These are phyloP conservation scores for Drosophila anomalipes DNA, from an alignment of 2,888 invertebrate genomes.

Conservation along the genomic window DNA sequence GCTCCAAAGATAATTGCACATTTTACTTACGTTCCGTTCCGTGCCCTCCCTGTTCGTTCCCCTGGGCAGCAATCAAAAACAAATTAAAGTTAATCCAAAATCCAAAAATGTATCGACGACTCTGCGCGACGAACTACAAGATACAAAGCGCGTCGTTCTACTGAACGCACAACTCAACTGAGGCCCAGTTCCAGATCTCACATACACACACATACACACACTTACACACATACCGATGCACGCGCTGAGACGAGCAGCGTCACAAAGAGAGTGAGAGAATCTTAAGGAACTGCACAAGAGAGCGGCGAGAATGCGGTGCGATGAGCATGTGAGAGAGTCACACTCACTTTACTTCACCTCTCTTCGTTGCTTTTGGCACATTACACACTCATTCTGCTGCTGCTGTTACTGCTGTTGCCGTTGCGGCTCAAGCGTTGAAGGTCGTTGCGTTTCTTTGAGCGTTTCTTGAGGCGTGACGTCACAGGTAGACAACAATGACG, in stretches of 20 bases:
- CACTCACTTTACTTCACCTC: slow-evolving; percentile 26
- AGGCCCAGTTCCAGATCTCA: slow-evolving; percentile 37
- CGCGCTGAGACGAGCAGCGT: slow-evolving; percentile 45
- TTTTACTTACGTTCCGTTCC: slow-evolving; percentile 63
- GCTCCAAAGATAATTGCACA: slow-evolving; percentile 61
- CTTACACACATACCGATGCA: slow-evolving; percentile 48
- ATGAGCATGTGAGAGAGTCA: slow-evolving; percentile 14
- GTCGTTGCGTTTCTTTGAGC: slow-evolving; percentile 77
- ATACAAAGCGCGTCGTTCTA: slow-evolving; percentile 69
- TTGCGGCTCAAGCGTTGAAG: slow-evolving; percentile 61
- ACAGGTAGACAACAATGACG: slow-evolving; percentile 49
- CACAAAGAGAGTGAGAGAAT: slow-evolving; percentile 34
- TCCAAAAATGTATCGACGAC: slow-evolving; percentile 27
- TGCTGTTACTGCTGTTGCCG: slow-evolving; percentile 22
- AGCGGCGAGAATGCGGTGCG: slow-evolving; percentile 12
- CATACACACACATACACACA: slow-evolving; percentile 20
- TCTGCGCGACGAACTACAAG: slow-evolving; percentile 67
- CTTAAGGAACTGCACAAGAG: slow-evolving; percentile 29
- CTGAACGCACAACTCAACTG: slow-evolving; percentile 56
- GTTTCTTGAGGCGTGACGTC: slow-evolving; percentile 72
- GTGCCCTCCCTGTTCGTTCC: slow-evolving; percentile 29
- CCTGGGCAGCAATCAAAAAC: slow-evolving; percentile 65
- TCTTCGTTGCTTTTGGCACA: slow-evolving; percentile 33
- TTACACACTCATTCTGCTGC: slow-evolving; percentile 43
- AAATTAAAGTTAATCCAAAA: slow-evolving; percentile 74